Base-by-base conservation (phyloP, 2,888 invertebrate species). In the Idaea straminata region DNA sequence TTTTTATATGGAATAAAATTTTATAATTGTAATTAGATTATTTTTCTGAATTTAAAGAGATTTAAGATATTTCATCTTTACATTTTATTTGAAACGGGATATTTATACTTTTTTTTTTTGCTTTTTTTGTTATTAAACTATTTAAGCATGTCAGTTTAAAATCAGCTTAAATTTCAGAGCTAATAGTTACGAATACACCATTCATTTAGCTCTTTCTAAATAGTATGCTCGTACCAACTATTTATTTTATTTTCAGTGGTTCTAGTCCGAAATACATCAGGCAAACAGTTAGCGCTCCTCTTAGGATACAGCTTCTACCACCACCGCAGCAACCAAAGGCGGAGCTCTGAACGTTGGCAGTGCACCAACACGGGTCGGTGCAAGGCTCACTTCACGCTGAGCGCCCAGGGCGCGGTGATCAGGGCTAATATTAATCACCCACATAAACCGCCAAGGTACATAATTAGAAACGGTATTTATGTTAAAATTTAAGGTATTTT, bases 311-410 rank as follows among this genome's bases (percentile, higher is more conserved):
- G 10, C 13, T 47, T 47, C 47, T 47, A 47, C 47, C 47, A 10
- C 13, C 47, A 47, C 47, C 47, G 47, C 7, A 47, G 47, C 47
- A 47, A 47, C 10, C 4, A 4, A 4, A 47, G 10, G 10, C 64
- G 59, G 59, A 15, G 58, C n/a, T 59, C 64, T 3, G 58, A 16
- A 25, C n/a, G 16, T 34, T 64, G 64, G 64, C 61, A 61, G 13
- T 64, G 64, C 58, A 64, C 64, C 0, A 15, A 58, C 58, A 61
- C 67, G 63, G 16, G 77, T 72, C 59, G 38, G 62, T 0, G 67
- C 72, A n/a, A 66, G 66, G 0, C 67, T n/a, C 57, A 59, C 35
- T 64, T 64, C 36, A 61, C 36, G 7, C 61, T 64, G 5, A 62
- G 15, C 15, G 16, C 36, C 15, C 58, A 61, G 10, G 58, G 38